Evolutionary conservation across 1,140 invertebrate genomes (phyloP).

Genomic region (Reticulitermes speratus): DNA sequence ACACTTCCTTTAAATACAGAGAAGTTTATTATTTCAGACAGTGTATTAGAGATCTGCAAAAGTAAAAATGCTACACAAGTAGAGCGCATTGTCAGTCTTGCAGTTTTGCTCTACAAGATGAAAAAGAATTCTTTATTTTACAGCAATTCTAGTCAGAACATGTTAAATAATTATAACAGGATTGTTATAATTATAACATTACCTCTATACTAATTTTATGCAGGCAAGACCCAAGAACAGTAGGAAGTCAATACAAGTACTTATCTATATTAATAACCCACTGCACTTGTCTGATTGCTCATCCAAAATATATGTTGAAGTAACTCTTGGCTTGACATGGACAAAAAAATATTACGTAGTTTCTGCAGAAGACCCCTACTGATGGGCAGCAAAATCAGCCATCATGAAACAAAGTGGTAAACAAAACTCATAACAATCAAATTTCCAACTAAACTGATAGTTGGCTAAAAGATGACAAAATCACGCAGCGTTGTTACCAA

Average conservation of each 20-base stretch:
- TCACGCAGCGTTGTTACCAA: too few species aligned
- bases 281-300: background rate
- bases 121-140: background rate
- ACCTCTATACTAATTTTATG: background rate
- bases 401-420: background rate
- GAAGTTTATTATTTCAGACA: background rate
- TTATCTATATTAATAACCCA: background rate
- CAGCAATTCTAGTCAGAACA: background rate
- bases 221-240: background rate
- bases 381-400: constrained; percentile 3
- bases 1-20: background rate
- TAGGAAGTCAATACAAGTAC: background rate
- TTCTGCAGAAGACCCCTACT: background rate
- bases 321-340: background rate
- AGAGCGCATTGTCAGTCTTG: background rate
- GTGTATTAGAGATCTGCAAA: background rate
- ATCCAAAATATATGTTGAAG: background rate
- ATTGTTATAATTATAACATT: too few species aligned
- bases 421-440: background rate
- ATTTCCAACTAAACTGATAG: background rate
- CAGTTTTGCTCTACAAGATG: background rate
- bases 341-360: background rate
- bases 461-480: background rate
- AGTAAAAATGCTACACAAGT: background rate
- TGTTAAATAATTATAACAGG: background rate